Conservation (phyloP, 2,797 vertebrate genomes). For the Pipistrellus nathusii region DNA sequence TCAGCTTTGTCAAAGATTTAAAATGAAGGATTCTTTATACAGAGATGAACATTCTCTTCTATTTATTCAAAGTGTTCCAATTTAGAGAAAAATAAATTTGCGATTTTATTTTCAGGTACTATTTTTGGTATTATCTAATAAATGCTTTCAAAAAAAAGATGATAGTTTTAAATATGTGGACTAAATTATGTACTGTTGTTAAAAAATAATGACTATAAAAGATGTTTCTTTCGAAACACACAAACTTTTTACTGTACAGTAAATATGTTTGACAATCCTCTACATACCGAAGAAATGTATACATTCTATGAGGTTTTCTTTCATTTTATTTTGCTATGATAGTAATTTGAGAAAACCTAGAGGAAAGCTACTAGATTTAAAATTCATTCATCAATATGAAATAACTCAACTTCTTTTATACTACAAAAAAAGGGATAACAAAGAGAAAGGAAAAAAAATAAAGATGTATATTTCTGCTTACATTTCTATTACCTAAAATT, state of each 20-base stretch:
- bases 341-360: slow-evolving; percentile 47
- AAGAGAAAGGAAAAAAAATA: slow-evolving; percentile 10
- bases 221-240: not conserved
- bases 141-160: slow-evolving; percentile 34
- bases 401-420: slow-evolving; percentile 20
- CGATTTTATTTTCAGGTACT: not conserved
- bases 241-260: not conserved
- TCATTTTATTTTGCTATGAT: slow-evolving; percentile 41
- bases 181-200: not conserved
- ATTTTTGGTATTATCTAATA: slow-evolving; percentile 15
- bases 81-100: slow-evolving; percentile 10
- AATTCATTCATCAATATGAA: slow-evolving; percentile 62
- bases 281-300: not conserved
- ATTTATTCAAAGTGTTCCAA: not conserved
- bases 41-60: not conserved
- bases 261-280: slow-evolving; percentile 21
- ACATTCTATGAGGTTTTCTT: slow-evolving; percentile 6
- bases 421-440: not conserved
- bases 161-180: slow-evolving; percentile 37
- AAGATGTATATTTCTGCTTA: not conserved
- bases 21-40: not conserved
- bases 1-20: not conserved
- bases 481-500: slow-evolving; percentile 20
- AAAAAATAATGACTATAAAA: slow-evolving; percentile 47
- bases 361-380: slow-evolving; percentile 36